Base-by-base conservation (phyloP, 1,140 invertebrate species). In the Aleiodes sp. region DNA sequence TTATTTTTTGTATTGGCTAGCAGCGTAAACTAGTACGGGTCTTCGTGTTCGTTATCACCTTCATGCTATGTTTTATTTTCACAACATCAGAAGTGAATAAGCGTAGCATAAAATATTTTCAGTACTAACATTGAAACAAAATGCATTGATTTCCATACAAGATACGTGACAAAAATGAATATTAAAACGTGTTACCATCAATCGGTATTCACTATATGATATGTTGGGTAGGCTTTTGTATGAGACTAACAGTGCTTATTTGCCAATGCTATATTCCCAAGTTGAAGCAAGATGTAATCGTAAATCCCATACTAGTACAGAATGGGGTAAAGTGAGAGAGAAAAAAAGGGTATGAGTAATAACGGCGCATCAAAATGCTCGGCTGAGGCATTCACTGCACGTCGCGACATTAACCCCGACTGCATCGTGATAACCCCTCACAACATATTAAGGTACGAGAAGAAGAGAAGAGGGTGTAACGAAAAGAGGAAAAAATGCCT, bases 371-470 rank as follows among this genome's bases (percentile, higher is more conserved):
- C 24, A 59, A 59, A 59, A 59, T 59, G 57, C 10, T 70, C 16
- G 31, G 52, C 21, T 29, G 24, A 65, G 24, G 70, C 71, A 78
- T 83, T 80, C 76, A 60, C 57, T 41, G 70, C 77, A 81, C 80
- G 76, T 79, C 73, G 78, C 74, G 72, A 75, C 76, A 78, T 81
- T 79, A 80, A 81, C 80, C 70, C 75, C 71, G 72, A 73, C 69
- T 57, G 66, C 63, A 68, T 68, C 37, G 26, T 62, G 66, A 68
- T 68, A 62, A 68, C 66, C 66, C 59, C 37, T 21, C 14, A 29
- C 31, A 62, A 52, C 66, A 29, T 68, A 62, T 62, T 43, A 46
- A 41, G 41, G 66, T 46, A 9, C 3, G 28, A 14, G n/a, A 26
- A 4, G 56, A 7, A n/a, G 26, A n/a, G 28, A 24, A 26, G 2